These are phyloP conservation scores for Scaptomyza pallida DNA, from an alignment of 1,140 invertebrate genomes.

Conservation along the genomic window DNA sequence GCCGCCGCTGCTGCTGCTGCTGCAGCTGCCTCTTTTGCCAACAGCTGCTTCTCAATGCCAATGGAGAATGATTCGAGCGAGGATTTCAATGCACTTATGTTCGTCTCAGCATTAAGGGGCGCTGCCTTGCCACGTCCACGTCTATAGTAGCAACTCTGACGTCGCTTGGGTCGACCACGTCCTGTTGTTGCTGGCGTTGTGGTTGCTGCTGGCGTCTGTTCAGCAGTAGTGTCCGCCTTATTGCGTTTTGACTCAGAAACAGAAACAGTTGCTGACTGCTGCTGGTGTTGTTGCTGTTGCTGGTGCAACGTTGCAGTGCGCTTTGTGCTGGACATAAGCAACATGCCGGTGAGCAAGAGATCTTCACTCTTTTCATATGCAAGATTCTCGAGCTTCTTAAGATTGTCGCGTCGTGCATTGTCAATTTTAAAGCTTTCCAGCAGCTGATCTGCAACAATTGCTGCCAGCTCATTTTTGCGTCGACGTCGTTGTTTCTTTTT, in stretches of 20 bases:
- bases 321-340: conserved; percentile 81
- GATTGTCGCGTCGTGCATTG: conserved; percentile 77
- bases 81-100: conserved; percentile 73
- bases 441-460: conserved; percentile 82
- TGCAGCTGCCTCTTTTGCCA: conserved; percentile 55
- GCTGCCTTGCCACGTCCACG: conserved; percentile 51
- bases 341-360: conserved; percentile 76
- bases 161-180: conserved; percentile 56
- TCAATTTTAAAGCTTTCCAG: conserved; percentile 83
- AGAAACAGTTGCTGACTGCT: not conserved
- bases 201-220: not conserved
- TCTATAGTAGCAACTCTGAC: conserved; percentile 68
- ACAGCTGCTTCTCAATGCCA: conserved; percentile 75
- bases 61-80: conserved; percentile 79
- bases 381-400: conserved; percentile 80
- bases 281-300: conserved; percentile 15
- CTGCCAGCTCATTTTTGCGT: conserved; percentile 80
- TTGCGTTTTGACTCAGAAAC: conserved; percentile 40
- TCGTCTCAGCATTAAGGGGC: conserved; percentile 47
- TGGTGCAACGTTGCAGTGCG: conserved; percentile 56
- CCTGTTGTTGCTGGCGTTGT: not conserved
- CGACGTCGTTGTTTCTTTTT: conserved; percentile 76
- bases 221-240: not conserved
- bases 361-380: conserved; percentile 80
- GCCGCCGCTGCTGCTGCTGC: conserved; percentile 41